phyloP scores from a whole-genome alignment of 2,797 vertebrate species.

The Cichlasoma orientale region DNA sequence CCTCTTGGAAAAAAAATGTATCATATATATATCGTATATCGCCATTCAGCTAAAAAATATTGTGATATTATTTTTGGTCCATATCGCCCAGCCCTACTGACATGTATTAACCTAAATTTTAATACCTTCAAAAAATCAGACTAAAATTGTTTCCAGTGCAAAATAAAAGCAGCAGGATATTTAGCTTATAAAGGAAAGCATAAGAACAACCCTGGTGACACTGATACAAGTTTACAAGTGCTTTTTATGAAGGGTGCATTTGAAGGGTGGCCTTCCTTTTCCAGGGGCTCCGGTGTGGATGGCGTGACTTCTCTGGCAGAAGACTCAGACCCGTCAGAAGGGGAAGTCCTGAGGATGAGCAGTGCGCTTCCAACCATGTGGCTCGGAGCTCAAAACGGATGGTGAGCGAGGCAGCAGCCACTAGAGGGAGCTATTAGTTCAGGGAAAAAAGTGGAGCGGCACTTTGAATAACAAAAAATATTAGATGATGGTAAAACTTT shows the following conservation, averaged over 20 bases:
- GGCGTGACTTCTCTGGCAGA: constrained; percentile 77
- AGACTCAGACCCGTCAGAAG: constrained; percentile 83
- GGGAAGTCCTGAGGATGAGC: constrained; percentile 93
- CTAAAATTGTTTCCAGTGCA: neutral
- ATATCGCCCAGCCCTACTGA: too few species aligned
- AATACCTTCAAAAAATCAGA: neutral
- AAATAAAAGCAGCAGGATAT: neutral
- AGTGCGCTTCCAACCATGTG: constrained; percentile 97
- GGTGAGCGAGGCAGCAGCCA: constrained; percentile 78
- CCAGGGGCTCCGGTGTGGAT: constrained; percentile 82
- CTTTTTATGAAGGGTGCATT: neutral
- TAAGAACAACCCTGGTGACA: neutral
- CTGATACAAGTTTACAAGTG: neutral
- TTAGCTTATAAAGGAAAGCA: neutral
- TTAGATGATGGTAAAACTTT: neutral
- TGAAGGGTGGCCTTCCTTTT: neutral
- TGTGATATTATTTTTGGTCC: too few species aligned
- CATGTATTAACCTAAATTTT: neutral
- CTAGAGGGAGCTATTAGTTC: constrained; percentile 32
- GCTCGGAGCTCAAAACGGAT: constrained; percentile 98
- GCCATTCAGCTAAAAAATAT: too few species aligned
- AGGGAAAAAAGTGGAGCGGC: neutral
- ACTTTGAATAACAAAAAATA: accelerated
- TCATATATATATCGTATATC: too few species aligned
- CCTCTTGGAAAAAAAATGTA: too few species aligned